A percentile compares a stretch with the other conserved stretches of the same genome.
These are phyloP conservation scores for Chaetogeoica ovagalla DNA, from an alignment of 2,888 invertebrate species.

Conservation along the genomic window DNA sequence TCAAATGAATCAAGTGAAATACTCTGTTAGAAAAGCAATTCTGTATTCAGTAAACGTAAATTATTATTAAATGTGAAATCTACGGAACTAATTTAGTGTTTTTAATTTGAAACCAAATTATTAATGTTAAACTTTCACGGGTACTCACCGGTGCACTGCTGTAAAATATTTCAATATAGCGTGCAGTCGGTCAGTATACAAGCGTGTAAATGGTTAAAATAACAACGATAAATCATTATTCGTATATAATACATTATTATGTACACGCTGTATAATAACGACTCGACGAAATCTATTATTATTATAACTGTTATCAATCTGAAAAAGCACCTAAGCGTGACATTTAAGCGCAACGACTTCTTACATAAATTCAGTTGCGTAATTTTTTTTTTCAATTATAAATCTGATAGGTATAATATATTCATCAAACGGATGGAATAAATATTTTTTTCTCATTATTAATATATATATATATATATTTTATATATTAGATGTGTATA, in stretches of 20 bases:
- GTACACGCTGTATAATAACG: neutral
- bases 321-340: neutral
- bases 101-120: slow-evolving; percentile 39
- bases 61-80: slow-evolving; percentile 30
- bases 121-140: slow-evolving; percentile 27
- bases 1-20: neutral
- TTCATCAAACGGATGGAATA: too few relatives aligned
- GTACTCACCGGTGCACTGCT: neutral
- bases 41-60: slow-evolving; percentile 13
- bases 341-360: neutral
- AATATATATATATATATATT: too few relatives aligned
- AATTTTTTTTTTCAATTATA: too few relatives aligned
- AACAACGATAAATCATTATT: slow-evolving; percentile 2
- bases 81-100: slow-evolving; percentile 16
- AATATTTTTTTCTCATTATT: too few relatives aligned
- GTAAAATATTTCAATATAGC: slow-evolving; percentile 7
- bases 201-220: neutral
- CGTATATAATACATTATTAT: neutral
- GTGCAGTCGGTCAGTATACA: slow-evolving; percentile 1
- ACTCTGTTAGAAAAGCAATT: neutral
- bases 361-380: too few relatives aligned
- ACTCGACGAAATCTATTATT: neutral
- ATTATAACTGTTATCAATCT: neutral
- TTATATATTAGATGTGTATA: too few relatives aligned
- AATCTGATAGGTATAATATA: too few relatives aligned